These are phyloP conservation scores for Machimus rusticus DNA, from an alignment of 2,888 invertebrate genomes.

Conservation along the genomic window DNA sequence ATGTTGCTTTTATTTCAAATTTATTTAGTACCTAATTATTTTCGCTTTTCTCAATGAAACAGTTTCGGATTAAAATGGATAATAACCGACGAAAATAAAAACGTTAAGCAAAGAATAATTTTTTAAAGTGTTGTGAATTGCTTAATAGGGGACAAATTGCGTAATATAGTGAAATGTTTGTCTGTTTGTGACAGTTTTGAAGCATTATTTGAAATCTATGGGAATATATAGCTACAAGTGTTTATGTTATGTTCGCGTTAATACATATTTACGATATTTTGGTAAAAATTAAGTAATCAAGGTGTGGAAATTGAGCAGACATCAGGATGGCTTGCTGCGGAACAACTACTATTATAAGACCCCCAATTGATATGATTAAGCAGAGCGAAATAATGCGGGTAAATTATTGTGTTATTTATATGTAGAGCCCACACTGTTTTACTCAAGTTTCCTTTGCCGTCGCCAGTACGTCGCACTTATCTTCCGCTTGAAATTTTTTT, in stretches of 20 bases:
- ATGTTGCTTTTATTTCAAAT: background rate
- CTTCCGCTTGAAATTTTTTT: no score
- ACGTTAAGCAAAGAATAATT: no score
- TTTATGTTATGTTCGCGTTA: background rate
- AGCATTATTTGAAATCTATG: background rate
- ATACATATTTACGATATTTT: background rate
- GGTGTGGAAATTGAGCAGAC: background rate
- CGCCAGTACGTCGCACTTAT: no score
- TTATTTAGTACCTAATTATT: no score
- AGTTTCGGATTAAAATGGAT: no score
- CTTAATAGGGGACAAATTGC: no score
- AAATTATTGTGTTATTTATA: constrained; percentile 55
- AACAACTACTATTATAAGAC: constrained; percentile 75
- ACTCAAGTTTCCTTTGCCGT: no score
- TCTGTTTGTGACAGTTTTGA: background rate
- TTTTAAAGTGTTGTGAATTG: no score
- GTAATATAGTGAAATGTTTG: background rate
- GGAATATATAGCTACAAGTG: background rate
- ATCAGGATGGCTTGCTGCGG: constrained; percentile 71
- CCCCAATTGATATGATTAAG: constrained; percentile 78
- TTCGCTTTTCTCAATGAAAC: no score
- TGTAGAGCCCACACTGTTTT: background rate
- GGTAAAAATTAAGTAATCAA: background rate
- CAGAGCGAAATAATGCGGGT: constrained; percentile 84
- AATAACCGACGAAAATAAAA: background rate